These are phyloP conservation scores for Parambassis ranga DNA, from an alignment of 2,797 vertebrate genomes.

Conservation along the genomic window DNA sequence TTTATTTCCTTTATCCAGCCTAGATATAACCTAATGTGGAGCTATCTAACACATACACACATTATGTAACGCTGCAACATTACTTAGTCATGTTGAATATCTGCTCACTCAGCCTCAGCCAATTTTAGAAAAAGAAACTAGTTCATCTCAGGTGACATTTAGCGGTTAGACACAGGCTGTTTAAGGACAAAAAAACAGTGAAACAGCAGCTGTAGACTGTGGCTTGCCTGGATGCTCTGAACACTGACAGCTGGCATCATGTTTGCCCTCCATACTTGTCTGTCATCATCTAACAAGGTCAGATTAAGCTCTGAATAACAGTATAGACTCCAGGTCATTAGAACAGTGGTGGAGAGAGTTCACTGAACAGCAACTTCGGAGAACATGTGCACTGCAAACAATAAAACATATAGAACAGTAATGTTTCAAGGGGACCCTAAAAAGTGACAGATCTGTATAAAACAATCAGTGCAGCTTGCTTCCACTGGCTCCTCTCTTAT, in stretches of 20 bases:
- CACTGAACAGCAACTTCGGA: no score
- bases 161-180: background rate
- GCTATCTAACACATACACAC: background rate
- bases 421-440: no score
- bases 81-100: slow-evolving; percentile 48
- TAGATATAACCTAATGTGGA: slow-evolving; percentile 52
- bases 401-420: no score
- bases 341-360: no score
- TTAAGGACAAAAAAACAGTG: background rate
- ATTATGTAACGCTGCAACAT: slow-evolving; percentile 43
- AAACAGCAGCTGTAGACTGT: background rate
- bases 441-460: no score
- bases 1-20: no score
- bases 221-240: slow-evolving; percentile 7
- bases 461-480: no score
- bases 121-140: slow-evolving; percentile 10
- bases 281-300: slow-evolving; percentile 46
- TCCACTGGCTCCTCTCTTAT: slow-evolving; percentile 12
- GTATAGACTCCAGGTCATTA: slow-evolving; percentile 28
- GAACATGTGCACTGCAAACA: no score
- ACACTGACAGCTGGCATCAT: slow-evolving; percentile 34
- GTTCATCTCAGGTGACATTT: slow-evolving; percentile 1
- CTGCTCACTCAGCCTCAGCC: background rate
- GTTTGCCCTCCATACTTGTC: slow-evolving; percentile 41
- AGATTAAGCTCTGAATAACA: slow-evolving; percentile 36